These are phyloP conservation scores for Drosophila baimaii DNA, from an alignment of 1,140 invertebrate species.

Conservation along the genomic window DNA sequence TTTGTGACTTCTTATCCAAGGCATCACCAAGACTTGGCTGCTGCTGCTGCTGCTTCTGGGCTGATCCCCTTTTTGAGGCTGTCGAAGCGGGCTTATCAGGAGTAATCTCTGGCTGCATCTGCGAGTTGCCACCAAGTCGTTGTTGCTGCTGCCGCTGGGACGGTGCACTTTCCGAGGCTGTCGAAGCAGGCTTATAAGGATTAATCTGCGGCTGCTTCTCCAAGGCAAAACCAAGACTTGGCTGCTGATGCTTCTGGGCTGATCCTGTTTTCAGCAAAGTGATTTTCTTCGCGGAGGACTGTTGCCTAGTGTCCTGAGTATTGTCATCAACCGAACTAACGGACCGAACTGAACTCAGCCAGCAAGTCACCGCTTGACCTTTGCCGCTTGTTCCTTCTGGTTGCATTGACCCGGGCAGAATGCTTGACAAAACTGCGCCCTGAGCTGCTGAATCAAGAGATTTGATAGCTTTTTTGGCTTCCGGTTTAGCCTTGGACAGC, in stretches of 20 bases:
- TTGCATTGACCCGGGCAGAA: neutral
- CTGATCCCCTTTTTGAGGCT: neutral
- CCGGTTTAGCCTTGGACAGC: too few relatives aligned
- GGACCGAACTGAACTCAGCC: conserved; percentile 24
- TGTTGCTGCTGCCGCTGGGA: too few relatives aligned
- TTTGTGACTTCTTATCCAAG: too few relatives aligned
- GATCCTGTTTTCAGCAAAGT: neutral
- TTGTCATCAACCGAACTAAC: neutral
- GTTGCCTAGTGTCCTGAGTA: neutral
- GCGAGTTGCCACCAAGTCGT: too few relatives aligned
- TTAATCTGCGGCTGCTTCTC: neutral
- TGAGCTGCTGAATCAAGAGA: neutral
- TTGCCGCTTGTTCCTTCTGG: neutral
- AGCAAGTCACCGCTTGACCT: conserved; percentile 15
- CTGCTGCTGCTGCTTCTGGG: neutral
- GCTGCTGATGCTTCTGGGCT: neutral
- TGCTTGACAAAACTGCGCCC: conserved; percentile 18
- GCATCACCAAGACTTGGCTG: accelerated
- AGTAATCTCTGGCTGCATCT: neutral
- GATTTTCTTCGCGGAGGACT: neutral
- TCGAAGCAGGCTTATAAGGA: neutral
- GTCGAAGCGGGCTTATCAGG: neutral
- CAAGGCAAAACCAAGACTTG: too few relatives aligned
- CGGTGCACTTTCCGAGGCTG: too few relatives aligned
- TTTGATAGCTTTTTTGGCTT: neutral